Evolutionary conservation across 2,888 invertebrate genomes (phyloP).

Genomic region (Tethea ocularis): DNA sequence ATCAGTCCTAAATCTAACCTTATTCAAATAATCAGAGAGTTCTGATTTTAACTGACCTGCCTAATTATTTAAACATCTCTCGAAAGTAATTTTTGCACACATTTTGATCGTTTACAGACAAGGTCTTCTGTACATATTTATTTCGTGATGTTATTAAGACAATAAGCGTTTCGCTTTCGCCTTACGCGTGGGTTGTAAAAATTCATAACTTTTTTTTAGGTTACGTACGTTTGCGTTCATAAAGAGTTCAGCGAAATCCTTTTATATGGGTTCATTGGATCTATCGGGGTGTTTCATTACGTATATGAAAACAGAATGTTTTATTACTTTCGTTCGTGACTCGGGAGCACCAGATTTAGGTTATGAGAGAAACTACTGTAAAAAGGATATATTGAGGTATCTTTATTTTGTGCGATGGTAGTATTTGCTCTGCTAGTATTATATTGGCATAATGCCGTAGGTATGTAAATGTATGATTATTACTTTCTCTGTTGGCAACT

Average conservation of each 20-base stretch:
- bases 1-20: no score
- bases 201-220: slow-evolving; percentile 4
- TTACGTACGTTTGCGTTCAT: slow-evolving; percentile 1
- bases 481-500: no score
- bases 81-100: no score
- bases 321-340: slow-evolving; percentile 7
- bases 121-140: neutral
- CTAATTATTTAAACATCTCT: no score
- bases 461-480: no score
- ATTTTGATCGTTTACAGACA: neutral
- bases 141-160: neutral
- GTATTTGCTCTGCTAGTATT: no score
- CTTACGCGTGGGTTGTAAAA: slow-evolving; percentile 6
- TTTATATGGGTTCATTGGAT: slow-evolving; percentile 8
- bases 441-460: no score
- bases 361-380: neutral
- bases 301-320: slow-evolving; percentile 9
- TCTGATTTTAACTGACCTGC: no score
- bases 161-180: neutral
- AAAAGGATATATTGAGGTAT: neutral
- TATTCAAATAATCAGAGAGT: no score
- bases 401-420: no score
- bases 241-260: slow-evolving; percentile 6
- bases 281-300: slow-evolving; percentile 8
- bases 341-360: neutral